Evolutionary conservation across 2,113 vertebrate genomes (phyloP).

Genomic region (Daubentonia madagascariensis): DNA sequence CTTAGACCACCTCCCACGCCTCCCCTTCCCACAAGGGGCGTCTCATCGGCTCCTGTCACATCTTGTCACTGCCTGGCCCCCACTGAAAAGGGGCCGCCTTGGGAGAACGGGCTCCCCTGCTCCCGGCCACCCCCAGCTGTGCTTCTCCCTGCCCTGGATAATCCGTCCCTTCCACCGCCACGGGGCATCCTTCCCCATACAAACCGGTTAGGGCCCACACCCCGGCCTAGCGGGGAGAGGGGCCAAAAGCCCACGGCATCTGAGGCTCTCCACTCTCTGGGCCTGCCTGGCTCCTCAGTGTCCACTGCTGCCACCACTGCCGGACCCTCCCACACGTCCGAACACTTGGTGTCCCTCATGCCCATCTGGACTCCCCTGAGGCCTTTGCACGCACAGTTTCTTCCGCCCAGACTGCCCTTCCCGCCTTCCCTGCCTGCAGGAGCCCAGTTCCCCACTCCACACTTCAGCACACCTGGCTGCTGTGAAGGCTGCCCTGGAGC

Average conservation of each 20-base stretch:
- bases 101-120: neutral
- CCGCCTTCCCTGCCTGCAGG: neutral
- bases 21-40: accelerated
- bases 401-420: neutral
- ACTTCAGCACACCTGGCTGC: accelerated
- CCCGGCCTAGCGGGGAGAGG: accelerated
- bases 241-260: accelerated
- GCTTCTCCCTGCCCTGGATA: neutral
- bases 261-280: no score
- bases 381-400: neutral
- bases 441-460: neutral
- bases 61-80: no score
- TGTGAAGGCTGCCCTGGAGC: no score
- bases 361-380: accelerated
- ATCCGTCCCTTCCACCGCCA: accelerated
- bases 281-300: neutral
- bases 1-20: neutral
- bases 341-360: accelerated
- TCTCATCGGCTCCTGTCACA: no score
- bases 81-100: neutral
- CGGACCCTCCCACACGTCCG: accelerated
- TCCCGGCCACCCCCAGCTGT: no score
- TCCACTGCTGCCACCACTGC: accelerated
- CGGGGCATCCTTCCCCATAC: accelerated
- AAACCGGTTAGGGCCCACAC: accelerated